phyloP scores from a whole-genome alignment of 2,797 vertebrate species.

The Cryptoblepharus egeriae region DNA sequence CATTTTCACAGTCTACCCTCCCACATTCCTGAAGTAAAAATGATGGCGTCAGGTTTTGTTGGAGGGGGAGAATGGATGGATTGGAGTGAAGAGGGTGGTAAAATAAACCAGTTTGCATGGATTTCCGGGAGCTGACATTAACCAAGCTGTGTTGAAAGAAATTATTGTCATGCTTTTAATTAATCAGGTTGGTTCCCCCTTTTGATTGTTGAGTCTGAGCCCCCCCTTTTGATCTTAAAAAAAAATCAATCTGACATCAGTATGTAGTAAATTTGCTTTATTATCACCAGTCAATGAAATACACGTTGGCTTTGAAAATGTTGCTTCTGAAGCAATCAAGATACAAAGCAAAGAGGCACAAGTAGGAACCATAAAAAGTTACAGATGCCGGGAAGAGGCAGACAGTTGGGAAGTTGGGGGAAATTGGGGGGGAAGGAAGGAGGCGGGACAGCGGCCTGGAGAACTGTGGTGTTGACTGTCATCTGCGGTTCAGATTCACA shows the following conservation, averaged over 20 bases:
- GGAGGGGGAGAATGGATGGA: neutral
- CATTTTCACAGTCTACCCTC: neutral
- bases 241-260: neutral
- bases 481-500: neutral
- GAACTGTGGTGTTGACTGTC: neutral
- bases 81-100: neutral
- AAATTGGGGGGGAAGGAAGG: too few species aligned
- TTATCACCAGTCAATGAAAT: neutral
- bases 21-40: neutral
- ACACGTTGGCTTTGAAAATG: neutral
- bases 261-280: neutral
- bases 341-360: neutral
- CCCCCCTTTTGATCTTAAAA: too few species aligned
- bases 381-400: slow-evolving; percentile 2
- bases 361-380: slow-evolving; percentile 3
- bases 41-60: neutral
- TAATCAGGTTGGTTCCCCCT: neutral
- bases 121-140: neutral
- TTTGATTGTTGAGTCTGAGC: neutral
- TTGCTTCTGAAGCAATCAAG: slow-evolving; percentile 1
- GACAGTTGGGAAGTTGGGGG: neutral
- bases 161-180: neutral
- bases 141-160: neutral
- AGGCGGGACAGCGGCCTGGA: neutral
- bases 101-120: neutral